Base-by-base conservation (phyloP, 2,888 invertebrate species). In the Cantharis rustica region DNA sequence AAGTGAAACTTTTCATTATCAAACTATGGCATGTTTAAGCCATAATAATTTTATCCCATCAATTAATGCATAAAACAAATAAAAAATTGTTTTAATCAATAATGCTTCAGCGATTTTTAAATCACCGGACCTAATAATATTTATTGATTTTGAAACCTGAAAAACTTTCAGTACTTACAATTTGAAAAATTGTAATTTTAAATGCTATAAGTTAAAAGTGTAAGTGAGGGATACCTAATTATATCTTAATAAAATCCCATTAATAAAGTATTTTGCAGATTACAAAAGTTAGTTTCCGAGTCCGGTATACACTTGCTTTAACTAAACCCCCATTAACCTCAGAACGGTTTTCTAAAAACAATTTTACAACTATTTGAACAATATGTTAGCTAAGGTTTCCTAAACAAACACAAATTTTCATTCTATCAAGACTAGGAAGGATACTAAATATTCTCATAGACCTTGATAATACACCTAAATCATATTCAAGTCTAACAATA, bases 311-410 rank as follows among this genome's bases (percentile, higher is more conserved):
- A 71, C 63, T 72, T 75, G 31, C 69, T 73, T 73, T 73, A 73
- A 73, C 73, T 47, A 16, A 23, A 26, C 72, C 73, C 47, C 47
- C 69, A 62, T 73, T 69, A 73, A 23, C 71, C 72, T 69, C 31
- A 47, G 27, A 26, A 76, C 61, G 76, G 70, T 76, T 76, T 76
- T 71, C 73, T 73, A 68, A 76, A 73, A 69, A 76, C 68, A 76
- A 72, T 74, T 74, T 74, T 73, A 73, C 62, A 76, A 73, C 73
- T 71, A 76, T 76, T 70, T 76, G 69, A 76, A 76, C 73, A 68
- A 15, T 61, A 68, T 68, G 73, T 73, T 71, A 70, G 76, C 66
- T 31, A 76, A 68, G 73, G 15, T 63, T 23, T 27, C 76, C 76
- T 76, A 73, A 76, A 68, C 61, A 73, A 76, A 76, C 76, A 73